A percentile compares a stretch with the other conserved stretches of the same genome.
These are phyloP conservation scores for Diabrotica undecimpunctata DNA, from an alignment of 1,140 invertebrate species.

Conservation along the genomic window DNA sequence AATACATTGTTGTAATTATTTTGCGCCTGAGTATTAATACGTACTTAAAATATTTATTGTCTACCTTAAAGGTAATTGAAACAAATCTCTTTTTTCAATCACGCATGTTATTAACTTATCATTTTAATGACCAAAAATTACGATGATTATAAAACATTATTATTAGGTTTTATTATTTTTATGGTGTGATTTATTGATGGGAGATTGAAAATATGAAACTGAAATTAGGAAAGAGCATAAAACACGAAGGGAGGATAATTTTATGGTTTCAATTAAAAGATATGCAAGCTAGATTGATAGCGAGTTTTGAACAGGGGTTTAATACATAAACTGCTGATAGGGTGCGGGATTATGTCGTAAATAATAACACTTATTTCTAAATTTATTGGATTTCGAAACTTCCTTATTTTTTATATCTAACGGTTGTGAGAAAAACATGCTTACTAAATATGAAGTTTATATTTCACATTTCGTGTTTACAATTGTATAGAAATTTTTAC, in stretches of 20 bases:
- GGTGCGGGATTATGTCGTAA: constrained; percentile 5
- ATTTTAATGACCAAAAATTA: constrained; percentile 14
- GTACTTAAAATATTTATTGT: too few species aligned
- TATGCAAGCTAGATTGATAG: constrained; percentile 17
- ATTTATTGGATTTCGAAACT: not conserved
- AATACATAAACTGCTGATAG: constrained; percentile 20
- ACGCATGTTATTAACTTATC: constrained; percentile 9
- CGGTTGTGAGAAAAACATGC: too few species aligned
- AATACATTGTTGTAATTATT: too few species aligned
- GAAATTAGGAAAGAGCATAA: constrained; percentile 18
- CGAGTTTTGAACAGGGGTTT: constrained; percentile 10
- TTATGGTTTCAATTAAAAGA: constrained; percentile 24
- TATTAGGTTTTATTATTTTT: constrained; percentile 12
- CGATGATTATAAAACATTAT: constrained; percentile 14
- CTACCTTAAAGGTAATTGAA: too few species aligned
- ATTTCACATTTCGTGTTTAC: too few species aligned
- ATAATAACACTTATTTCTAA: constrained; percentile 4
- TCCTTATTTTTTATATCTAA: too few species aligned
- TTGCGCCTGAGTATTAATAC: too few species aligned
- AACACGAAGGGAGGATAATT: constrained; percentile 14
- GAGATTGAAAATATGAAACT: constrained; percentile 13
- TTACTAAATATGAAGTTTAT: too few species aligned
- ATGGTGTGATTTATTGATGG: constrained; percentile 19
- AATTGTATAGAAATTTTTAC: too few species aligned
- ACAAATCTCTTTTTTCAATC: not conserved